These are phyloP conservation scores for Bos indicus DNA, from an alignment of 2,113 vertebrate species.

Conservation along the genomic window DNA sequence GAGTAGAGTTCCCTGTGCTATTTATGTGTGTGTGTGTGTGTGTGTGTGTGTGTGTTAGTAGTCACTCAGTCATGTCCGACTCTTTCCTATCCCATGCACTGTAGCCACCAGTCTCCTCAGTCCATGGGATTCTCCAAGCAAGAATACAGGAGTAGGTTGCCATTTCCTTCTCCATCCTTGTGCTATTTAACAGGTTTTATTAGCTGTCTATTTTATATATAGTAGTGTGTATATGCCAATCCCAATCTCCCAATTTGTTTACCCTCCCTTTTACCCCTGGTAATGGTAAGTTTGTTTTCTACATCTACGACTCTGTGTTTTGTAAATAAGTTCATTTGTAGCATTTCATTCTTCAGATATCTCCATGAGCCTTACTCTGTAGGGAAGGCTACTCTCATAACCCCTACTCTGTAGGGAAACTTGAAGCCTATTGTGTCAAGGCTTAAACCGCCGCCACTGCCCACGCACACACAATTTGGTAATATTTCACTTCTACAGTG, in stretches of 20 bases:
- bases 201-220: not conserved
- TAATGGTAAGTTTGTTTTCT: not conserved
- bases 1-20: not conserved
- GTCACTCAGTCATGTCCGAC: rapidly evolving
- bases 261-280: not conserved
- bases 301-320: not conserved
- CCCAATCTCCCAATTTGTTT: not conserved
- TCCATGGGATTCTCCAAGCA: not conserved
- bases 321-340: not conserved
- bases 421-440: not conserved
- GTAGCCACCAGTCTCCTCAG: not conserved
- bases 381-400: not conserved
- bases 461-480: not conserved
- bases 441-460: not conserved
- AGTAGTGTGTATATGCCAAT: not conserved
- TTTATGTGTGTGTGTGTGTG: not conserved
- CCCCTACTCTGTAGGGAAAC: not conserved
- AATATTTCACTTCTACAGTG: not conserved
- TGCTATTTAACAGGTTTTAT: not conserved
- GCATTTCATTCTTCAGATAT: not conserved
- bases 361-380: not conserved
- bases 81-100: not conserved
- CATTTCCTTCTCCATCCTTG: not conserved
- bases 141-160: not conserved
- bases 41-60: not conserved